Base-by-base conservation (phyloP, 2,797 vertebrate genomes). In the Miichthys miiuy region DNA sequence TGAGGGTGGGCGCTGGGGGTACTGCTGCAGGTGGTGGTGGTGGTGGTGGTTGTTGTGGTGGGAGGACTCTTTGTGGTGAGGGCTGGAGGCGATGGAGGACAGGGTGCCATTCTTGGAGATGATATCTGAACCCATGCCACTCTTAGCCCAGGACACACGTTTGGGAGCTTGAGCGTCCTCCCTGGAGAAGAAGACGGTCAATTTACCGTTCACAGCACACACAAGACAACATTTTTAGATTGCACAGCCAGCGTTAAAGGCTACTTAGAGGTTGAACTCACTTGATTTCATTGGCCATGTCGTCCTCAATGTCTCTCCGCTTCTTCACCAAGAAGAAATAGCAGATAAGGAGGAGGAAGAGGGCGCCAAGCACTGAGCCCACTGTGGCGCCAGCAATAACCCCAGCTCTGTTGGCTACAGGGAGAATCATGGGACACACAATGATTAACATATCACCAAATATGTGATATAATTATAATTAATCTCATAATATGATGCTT, bases 251-350 rank as follows among this genome's bases (percentile, higher is more conserved):
- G 34, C 9, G 34, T 2, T 8, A 30, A 13, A 46, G 21, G 38
- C n/a, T 11, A 8, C 27, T 7, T 1, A 5, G 10, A 51, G n/a
- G 1, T 4, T 0, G 3, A 54, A 76, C 94, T 92, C 93, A 99
- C 98, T 99, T 99, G 93, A 99, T 99, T 52, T 99, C 98, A 0
- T 99, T 99, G 84, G 97, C 96, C 55, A 93, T 92, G 72, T 99
- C 97, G 6, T 99, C 97, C 72, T 96, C 95, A 0, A 72, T 69
- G 1, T 97, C 94, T 77, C 95, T 95, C 64, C 89, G 93, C 74
- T 91, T 94, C 86, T 89, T 96, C 80, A 86, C 0, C 70, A 95
- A 88, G 78, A 95, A 96, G 30, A 94, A 61, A 0, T 96, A 1
- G 48, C 96, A 70, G 62, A 96, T 17, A 17, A 96, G 71, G 67